Evolutionary conservation across 1,140 invertebrate genomes (phyloP), one percentile per base, ranked within the genome.

Genomic region (Temnothorax curvispinosus): DNA sequence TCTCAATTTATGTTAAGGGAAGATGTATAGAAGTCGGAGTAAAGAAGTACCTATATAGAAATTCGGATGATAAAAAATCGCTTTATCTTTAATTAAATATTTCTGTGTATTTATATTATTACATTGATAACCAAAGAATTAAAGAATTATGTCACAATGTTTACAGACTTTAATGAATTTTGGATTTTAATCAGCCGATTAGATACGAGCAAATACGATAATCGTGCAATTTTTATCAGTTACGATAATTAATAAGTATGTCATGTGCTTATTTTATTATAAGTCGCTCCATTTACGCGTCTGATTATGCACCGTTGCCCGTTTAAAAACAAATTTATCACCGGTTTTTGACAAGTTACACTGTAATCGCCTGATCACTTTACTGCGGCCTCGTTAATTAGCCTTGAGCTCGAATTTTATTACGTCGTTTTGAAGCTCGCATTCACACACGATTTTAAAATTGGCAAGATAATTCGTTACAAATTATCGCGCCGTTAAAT

Each of bases 371-470:
- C 2, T 54, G 21, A 71, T 54, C 15, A 56, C 5, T 38, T 78
- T 0, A 65, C 11, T 52, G 2, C 47, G 13, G 15, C 18, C 18
- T 64, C 35, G 5, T 56, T 71, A 69, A 56, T 81, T 69, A 81
- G 44, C 64, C 78, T 81, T 71, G 64, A 44, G 27, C 15, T 54
- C 5, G 21, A 54, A 54, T 81, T 27, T 71, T 69, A 71, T 81
- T 81, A 67, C 60, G 44, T 67, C 9, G 64, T 44, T 71, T 27
- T 7, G n/a, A 69, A 38, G 35, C 50, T 81, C 13, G 21, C 21
- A 60, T 56, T 71, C 6, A 11, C 21, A 21, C 21, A 21, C 27
- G 0, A 41, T 77, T 44, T 11, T n/a, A 35, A 13, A 27, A 13
- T 81, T 56, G 0, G 3, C 47, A 38, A 56, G 15, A n/a, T n/a